phyloP scores from a whole-genome alignment of 2,888 invertebrate genomes.

The Hylaea fasciaria region DNA sequence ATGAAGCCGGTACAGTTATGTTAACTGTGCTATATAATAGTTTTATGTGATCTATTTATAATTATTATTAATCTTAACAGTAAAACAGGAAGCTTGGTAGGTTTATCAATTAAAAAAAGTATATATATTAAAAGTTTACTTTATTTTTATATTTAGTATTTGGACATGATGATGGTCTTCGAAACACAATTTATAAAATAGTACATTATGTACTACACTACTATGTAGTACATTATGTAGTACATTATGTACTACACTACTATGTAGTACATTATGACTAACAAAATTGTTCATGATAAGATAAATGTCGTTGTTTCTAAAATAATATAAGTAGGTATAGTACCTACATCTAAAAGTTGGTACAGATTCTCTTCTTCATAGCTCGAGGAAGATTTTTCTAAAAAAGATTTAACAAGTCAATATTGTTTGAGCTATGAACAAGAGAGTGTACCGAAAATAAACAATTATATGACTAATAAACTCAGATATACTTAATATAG shows the following conservation, averaged over 20 bases:
- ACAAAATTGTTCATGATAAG: conserved; percentile 19
- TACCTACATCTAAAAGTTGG: conserved; percentile 1
- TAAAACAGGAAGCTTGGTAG: conserved; percentile 40
- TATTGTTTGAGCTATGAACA: too few species aligned
- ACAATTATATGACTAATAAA: too few species aligned
- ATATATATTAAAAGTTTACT: conserved; percentile 17
- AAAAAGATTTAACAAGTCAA: too few species aligned
- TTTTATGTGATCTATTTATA: conserved; percentile 44
- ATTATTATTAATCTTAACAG: conserved; percentile 25
- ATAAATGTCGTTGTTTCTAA: conserved; percentile 23
- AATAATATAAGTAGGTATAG: conserved; percentile 1
- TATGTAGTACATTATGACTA: conserved; percentile 20
- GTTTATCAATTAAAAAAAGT: conserved; percentile 35
- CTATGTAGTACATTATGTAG: too few species aligned
- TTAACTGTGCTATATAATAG: conserved; percentile 71
- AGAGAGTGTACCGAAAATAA: too few species aligned
- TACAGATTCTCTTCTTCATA: too few species aligned
- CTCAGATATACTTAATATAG: too few species aligned
- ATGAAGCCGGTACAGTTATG: conserved; percentile 66
- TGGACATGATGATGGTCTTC: conserved; percentile 10
- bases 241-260: conserved; percentile 4
- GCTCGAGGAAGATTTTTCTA: too few species aligned
- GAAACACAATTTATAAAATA: conserved; percentile 11
- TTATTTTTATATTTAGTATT: conserved; percentile 23
- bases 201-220: conserved; percentile 4